Evolutionary conservation across 2,888 invertebrate genomes (phyloP).

Genomic region (Microplitis deprimator): DNA sequence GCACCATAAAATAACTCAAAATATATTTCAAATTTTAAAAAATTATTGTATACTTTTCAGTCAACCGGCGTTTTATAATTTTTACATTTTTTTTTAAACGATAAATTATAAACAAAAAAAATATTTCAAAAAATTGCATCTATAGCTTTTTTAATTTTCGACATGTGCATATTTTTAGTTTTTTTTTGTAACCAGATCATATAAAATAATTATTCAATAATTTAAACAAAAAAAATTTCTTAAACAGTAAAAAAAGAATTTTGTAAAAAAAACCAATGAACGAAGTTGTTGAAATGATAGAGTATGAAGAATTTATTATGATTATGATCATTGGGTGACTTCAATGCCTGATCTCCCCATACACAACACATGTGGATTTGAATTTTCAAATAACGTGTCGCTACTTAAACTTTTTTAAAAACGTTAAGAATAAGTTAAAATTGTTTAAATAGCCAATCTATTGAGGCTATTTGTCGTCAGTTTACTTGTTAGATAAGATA

Average conservation of each 20-base stretch:
- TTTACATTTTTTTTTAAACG: too few relatives aligned
- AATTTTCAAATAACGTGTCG: background rate
- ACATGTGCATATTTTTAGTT: too few relatives aligned
- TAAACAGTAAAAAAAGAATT: background rate
- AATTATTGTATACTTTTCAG: too few relatives aligned
- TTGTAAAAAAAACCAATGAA: background rate
- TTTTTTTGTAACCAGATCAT: background rate
- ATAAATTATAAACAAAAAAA: background rate
- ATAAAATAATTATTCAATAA: background rate
- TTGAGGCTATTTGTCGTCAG: background rate
- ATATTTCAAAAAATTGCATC: background rate
- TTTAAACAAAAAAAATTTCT: background rate
- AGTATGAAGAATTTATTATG: background rate
- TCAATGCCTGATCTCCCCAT: conserved; percentile 24
- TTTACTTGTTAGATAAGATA: background rate
- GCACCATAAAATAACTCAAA: background rate
- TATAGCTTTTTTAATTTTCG: too few relatives aligned
- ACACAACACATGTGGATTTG: background rate
- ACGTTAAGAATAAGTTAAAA: background rate
- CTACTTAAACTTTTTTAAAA: too few relatives aligned
- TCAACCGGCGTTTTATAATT: too few relatives aligned
- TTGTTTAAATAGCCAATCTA: background rate
- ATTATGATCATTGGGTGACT: conserved; percentile 11
- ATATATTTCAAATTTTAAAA: too few relatives aligned
- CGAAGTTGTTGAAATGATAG: background rate